Conservation (phyloP, 1,140 invertebrate species). For the Monomorium pharaonis region DNA sequence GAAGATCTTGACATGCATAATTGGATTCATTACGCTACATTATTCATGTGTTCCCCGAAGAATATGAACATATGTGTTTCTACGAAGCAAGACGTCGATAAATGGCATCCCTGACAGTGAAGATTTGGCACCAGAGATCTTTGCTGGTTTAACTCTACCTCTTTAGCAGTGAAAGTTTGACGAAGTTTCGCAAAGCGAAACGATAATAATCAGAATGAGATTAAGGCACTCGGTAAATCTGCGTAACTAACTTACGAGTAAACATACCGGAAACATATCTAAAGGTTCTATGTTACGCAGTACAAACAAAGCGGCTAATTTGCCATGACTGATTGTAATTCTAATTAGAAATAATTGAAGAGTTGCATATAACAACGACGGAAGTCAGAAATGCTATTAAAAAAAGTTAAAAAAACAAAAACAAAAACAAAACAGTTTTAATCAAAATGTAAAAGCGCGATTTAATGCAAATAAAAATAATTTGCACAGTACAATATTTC, state of each 20-base stretch:
- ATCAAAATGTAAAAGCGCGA: neutral
- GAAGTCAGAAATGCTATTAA: neutral
- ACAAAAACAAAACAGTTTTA: neutral
- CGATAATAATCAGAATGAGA: neutral
- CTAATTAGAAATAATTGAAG: constrained; percentile 25
- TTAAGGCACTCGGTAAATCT: neutral
- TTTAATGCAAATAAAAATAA: neutral
- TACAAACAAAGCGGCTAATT: constrained; percentile 19
- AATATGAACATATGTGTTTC: neutral
- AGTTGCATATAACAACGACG: neutral
- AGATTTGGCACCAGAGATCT: neutral
- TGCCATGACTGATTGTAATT: neutral
- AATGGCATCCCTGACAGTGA: constrained; percentile 13
- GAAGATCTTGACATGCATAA: neutral
- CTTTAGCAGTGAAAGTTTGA: constrained; percentile 40
- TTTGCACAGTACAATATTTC: neutral
- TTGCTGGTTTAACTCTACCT: neutral
- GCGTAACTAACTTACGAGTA: neutral
- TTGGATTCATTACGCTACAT: neutral
- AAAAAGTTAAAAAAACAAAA: neutral
- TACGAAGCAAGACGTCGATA: neutral
- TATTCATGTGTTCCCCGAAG: neutral
- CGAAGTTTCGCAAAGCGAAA: constrained; percentile 5
- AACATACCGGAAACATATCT: neutral
- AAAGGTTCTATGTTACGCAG: neutral